These are phyloP conservation scores for Mionectes macconnelli DNA, from an alignment of 2,113 vertebrate genomes.

Conservation along the genomic window DNA sequence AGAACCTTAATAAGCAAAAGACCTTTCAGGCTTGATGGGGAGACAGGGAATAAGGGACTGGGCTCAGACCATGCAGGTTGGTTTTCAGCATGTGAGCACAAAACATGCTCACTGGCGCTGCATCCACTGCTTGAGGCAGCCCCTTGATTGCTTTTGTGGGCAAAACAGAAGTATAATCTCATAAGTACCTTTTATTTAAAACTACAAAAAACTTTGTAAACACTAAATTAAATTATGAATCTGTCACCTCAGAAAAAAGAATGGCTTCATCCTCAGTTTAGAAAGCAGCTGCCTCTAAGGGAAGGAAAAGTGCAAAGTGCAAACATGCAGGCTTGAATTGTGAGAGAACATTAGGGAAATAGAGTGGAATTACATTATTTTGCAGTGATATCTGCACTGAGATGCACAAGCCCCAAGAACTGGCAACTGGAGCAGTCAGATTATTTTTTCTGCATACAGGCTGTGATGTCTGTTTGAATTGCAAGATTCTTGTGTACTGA, in stretches of 20 bases:
- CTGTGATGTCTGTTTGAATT: slow-evolving; percentile 33
- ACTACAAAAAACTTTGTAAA: neutral
- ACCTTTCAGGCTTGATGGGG: neutral
- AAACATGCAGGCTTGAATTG: neutral
- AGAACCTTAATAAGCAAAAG: neutral
- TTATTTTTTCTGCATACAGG: neutral
- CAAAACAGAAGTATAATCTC: neutral
- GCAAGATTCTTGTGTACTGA: neutral
- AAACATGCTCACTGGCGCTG: accelerated
- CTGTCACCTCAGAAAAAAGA: neutral
- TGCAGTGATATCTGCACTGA: neutral
- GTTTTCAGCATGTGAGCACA: neutral
- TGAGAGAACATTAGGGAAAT: neutral
- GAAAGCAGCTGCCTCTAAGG: neutral
- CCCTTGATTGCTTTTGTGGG: neutral
- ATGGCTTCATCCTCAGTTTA: neutral
- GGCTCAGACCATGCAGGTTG: neutral
- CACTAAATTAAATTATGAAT: neutral
- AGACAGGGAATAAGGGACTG: neutral
- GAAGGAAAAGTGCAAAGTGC: neutral
- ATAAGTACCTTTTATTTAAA: neutral
- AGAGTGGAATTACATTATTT: neutral
- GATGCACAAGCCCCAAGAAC: neutral
- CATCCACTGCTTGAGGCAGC: neutral
- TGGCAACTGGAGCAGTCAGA: neutral